A percentile compares a stretch with the other conserved stretches of the same genome.
Evolutionary conservation across 2,113 vertebrate genomes (phyloP).

Genomic region (Motacilla alba): DNA sequence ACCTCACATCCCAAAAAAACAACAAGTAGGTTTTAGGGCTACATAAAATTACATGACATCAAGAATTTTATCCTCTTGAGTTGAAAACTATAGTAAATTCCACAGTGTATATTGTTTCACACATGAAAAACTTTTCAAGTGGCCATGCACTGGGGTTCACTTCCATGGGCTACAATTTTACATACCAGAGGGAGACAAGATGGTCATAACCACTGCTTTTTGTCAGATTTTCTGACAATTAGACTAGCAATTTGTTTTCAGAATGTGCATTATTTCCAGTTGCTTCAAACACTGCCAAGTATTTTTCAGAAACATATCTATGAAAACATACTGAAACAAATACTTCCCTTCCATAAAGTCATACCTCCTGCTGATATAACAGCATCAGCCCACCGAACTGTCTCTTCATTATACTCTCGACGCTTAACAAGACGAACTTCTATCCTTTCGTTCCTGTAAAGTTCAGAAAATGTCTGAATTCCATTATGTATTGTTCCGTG

Average conservation of each 20-base stretch:
- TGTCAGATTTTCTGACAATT: neutral
- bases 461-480: slow-evolving; percentile 32
- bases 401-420: slow-evolving; percentile 89
- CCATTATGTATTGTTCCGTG: neutral
- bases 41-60: neutral
- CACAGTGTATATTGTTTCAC: neutral
- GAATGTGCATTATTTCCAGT: neutral
- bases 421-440: slow-evolving; percentile 91
- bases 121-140: neutral
- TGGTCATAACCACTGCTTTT: neutral
- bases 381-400: slow-evolving; percentile 93
- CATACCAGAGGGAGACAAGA: neutral
- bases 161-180: neutral
- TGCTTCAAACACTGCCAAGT: neutral
- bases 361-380: slow-evolving; percentile 94
- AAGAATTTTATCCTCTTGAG: neutral
- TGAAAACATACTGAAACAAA: neutral
- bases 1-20: neutral
- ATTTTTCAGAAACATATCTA: neutral
- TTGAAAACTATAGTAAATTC: neutral
- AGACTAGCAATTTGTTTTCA: neutral
- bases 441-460: slow-evolving; percentile 82
- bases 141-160: neutral
- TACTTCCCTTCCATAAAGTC: neutral
- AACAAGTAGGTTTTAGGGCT: neutral